These are phyloP conservation scores for Pammene aurita DNA, from an alignment of 2,888 invertebrate genomes.

Conservation along the genomic window DNA sequence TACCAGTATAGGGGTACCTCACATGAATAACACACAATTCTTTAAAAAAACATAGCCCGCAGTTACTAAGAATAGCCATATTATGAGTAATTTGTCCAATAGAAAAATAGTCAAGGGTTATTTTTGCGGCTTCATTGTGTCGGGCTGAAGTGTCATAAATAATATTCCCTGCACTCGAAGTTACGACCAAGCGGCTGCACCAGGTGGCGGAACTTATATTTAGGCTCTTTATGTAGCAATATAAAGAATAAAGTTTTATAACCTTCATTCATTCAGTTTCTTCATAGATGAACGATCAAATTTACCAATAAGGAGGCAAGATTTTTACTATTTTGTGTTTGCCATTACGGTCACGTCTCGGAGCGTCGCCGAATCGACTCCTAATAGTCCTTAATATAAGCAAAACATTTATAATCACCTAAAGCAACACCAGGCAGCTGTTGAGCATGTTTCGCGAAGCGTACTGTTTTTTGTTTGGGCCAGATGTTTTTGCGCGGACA, in stretches of 20 bases:
- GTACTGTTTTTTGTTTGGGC: conserved; percentile 74
- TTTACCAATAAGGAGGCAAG: conserved; percentile 11
- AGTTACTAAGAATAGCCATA: conserved; percentile 60
- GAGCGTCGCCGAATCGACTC: conserved; percentile 9
- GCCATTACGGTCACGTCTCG: conserved; percentile 15
- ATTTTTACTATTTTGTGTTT: conserved; percentile 7
- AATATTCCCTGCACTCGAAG: conserved; percentile 68
- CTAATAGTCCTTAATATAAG: conserved; percentile 24
- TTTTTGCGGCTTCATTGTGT: conserved; percentile 77
- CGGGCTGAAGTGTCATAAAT: conserved; percentile 69
- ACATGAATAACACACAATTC: conserved; percentile 46
- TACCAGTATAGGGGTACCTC: conserved; percentile 50
- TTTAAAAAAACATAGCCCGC: conserved; percentile 32
- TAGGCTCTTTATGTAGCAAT: conserved; percentile 73
- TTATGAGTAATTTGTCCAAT: conserved; percentile 59
- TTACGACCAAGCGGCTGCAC: conserved; percentile 61
- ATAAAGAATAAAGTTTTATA: conserved; percentile 73
- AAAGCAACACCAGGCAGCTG: conserved; percentile 58
- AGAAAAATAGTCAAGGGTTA: conserved; percentile 77
- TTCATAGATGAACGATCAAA: conserved; percentile 63
- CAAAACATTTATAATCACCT: conserved; percentile 34
- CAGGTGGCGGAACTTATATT: conserved; percentile 79
- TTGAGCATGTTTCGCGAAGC: conserved; percentile 70
- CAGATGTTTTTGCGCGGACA: conserved; percentile 62
- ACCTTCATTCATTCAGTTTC: conserved; percentile 66